Evolutionary conservation across 92 coral and sea anemone species (phyloP), one percentile per base, ranked within the genome.

Genomic region (Porites rus): DNA sequence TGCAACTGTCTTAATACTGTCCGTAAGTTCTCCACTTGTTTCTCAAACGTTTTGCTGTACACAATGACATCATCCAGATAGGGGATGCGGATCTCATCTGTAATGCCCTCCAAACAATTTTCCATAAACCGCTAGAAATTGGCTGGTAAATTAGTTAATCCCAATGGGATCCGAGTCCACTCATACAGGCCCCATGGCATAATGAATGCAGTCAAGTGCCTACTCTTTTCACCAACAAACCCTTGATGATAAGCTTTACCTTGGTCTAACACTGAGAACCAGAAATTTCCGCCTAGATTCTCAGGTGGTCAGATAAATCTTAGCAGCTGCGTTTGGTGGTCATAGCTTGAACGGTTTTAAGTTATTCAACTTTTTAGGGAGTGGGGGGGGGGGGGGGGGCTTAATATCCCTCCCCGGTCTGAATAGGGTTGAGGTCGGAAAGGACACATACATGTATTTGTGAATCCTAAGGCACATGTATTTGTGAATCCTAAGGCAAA

Each of bases 71-170:
- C 92, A 54, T 78, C 92, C 65, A 89, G 59, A 67, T 89, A 89
- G 17, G 92, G 89, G 6, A 77, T 89, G 67, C 85, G 72, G 21
- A 78, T 75, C 75, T 89, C 80, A 70, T 85, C 90, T 21, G 78
- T 72, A 21, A 77, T 71, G 19, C 76, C 92, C 10, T 76, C 92
- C n/a, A 89, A 61, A 66, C 84, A 84, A 28, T 46, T 81, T 52
- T 89, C 92, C 92, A 89, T 89, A 60, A 71, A 84, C 78, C 84
- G 83, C 66, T 90, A 87, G 61, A 85, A 85, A 8, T 62, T 74
- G 11, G 86, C 86, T 24, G 93, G 93, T 21, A 87, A 75, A 50
- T 79, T 89, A 22, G 20, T 63, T 53, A 89, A 56, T 19, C 89
- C 84, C 51, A 83, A 64, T 7, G 92, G 92, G 69, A 88, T 88